Evolutionary conservation across 2,797 vertebrate genomes (phyloP), one percentile per base, ranked within the genome.

Genomic region (Aldrovandia affinis): DNA sequence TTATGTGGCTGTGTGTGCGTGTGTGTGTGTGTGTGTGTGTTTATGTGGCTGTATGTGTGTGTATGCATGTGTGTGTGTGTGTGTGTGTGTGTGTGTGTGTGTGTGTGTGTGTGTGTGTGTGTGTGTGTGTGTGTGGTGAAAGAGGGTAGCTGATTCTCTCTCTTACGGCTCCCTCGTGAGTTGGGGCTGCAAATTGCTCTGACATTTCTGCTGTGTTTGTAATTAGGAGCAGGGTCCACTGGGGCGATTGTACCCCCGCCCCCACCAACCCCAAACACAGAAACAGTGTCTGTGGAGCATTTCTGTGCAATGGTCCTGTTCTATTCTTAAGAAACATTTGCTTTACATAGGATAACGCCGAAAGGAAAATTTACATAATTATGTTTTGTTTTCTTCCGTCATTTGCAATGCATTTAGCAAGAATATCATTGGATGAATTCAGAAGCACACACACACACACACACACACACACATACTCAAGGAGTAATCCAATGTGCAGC

Each of bases 401-500:
- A 55, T 68, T 28, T 52, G 61, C 59, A 80, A 80, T n/a, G 33
- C 22, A 70, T 33, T 80, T 80, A 68, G 55, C 52, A 68, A 28
- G 61, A 52, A 68, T n/a, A 68, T 80, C 61, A 20, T 28, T 18
- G 30, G 42, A 22, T 14, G 42, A 78, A 75, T 83, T 25, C 44
- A 50, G 42, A 10, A 36, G 81, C 89, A 87, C 86, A 85, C 81
- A 84, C 81, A 82, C 79, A 88, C 86, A 86, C 90, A 89, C 92
- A 90, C 90, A 80, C 86, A 88, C n/a, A n/a, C n/a, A n/a, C n/a
- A n/a, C n/a, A n/a, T n/a, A n/a, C n/a, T n/a, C n/a, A n/a, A n/a
- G n/a, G 86, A 90, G 87, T 91, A 92, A 93, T 94, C 93, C 91
- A 89, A 73, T 86, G 89, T 85, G 87, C 90, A 94, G 91, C 91